Evolutionary conservation across 2,797 vertebrate species (phyloP).

Genomic region (Channa striata): DNA sequence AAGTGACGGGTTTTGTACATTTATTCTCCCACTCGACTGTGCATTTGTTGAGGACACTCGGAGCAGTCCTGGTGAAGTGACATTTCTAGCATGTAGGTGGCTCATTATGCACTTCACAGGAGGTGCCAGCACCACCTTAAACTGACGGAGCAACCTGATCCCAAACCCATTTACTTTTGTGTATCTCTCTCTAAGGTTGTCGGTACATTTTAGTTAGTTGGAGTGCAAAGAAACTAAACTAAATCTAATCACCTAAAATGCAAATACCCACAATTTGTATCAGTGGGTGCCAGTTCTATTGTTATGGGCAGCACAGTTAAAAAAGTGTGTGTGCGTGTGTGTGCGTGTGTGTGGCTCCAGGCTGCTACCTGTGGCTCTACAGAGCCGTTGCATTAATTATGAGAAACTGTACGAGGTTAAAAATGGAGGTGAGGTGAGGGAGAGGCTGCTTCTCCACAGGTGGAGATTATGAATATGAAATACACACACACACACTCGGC

Average conservation of each 20-base stretch:
- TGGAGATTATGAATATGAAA: slow-evolving; percentile 51
- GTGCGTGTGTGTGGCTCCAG: slow-evolving; percentile 39
- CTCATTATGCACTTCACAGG: not conserved
- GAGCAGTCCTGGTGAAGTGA: not conserved
- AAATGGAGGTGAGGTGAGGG: slow-evolving; percentile 46
- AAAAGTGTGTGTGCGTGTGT: slow-evolving; percentile 22
- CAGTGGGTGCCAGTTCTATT: not conserved
- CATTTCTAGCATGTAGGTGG: not conserved
- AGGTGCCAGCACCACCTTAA: not conserved
- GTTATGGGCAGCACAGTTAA: not conserved
- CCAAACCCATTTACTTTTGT: too few relatives aligned
- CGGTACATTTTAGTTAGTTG: too few relatives aligned
- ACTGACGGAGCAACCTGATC: not conserved
- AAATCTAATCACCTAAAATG: too few relatives aligned
- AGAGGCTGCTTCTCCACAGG: slow-evolving; percentile 43
- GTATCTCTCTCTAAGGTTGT: too few relatives aligned
- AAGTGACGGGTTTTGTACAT: too few relatives aligned
- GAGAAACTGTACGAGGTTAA: slow-evolving; percentile 36
- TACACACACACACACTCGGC: not conserved
- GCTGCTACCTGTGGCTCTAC: slow-evolving; percentile 56
- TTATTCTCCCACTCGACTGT: not conserved
- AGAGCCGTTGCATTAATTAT: slow-evolving; percentile 54
- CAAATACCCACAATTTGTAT: not conserved
- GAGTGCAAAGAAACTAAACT: too few relatives aligned
- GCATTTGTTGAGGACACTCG: not conserved